Percentiles rank a stretch among this genome's conserved stretches.
These are phyloP conservation scores for Podarcis raffonei DNA, from an alignment of 2,113 vertebrate species.

Conservation along the genomic window DNA sequence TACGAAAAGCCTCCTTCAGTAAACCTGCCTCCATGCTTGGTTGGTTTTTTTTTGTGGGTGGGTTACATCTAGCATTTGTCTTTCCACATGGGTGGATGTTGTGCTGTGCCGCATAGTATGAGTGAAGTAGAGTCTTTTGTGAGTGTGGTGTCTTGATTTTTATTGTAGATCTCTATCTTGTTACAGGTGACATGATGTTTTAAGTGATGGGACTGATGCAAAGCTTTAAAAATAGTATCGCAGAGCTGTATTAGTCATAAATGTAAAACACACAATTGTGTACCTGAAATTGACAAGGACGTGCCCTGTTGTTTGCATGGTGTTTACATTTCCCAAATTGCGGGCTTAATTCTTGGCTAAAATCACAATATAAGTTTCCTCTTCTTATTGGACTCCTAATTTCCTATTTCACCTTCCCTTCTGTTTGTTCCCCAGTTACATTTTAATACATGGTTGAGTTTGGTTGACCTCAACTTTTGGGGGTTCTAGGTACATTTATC, in stretches of 20 bases:
- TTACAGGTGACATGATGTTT: neutral
- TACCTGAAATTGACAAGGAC: neutral
- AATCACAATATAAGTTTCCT: neutral
- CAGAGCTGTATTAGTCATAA: conserved; percentile 1
- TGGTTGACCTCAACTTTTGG: neutral
- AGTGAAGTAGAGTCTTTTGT: neutral
- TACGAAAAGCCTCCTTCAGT: neutral
- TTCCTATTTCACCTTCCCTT: neutral
- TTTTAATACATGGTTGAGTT: neutral
- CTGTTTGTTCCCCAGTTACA: neutral
- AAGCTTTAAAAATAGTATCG: conserved; percentile 3
- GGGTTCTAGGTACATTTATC: neutral
- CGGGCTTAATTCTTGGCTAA: neutral
- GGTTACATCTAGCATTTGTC: neutral
- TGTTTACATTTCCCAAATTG: neutral
- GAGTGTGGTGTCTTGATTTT: neutral
- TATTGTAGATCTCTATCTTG: neutral
- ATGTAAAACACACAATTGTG: conserved; percentile 1
- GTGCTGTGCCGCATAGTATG: neutral
- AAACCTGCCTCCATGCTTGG: neutral
- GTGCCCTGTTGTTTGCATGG: neutral
- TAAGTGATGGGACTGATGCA: neutral
- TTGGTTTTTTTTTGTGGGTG: neutral
- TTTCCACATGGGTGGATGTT: neutral
- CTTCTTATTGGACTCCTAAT: neutral